phyloP scores from a whole-genome alignment of 2,888 invertebrate species.

The Odontocerum albicorne region DNA sequence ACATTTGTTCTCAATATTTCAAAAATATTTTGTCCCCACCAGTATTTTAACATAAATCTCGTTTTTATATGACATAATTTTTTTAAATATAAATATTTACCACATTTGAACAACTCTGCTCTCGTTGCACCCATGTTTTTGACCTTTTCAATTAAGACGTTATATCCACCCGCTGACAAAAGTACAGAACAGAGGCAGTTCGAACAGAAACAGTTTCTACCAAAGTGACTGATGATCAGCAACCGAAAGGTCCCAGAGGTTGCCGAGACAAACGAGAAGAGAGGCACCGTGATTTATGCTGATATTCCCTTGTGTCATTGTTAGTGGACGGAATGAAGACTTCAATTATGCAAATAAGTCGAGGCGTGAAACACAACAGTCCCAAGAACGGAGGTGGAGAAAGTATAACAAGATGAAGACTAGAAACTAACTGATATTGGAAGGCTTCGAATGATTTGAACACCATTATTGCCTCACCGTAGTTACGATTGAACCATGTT shows the following conservation, averaged over 20 bases:
- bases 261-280: slow-evolving; percentile 15
- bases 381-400: background rate
- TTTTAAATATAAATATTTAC: too few species aligned
- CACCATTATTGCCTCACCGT: too few species aligned
- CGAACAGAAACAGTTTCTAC: background rate
- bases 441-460: too few species aligned
- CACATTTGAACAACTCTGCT: too few species aligned
- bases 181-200: slow-evolving; percentile 1
- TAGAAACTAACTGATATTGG: too few species aligned
- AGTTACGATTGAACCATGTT: too few species aligned
- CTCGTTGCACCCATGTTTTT: background rate
- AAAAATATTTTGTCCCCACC: too few species aligned
- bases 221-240: background rate
- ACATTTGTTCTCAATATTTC: too few species aligned
- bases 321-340: slow-evolving; percentile 27
- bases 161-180: slow-evolving; percentile 5
- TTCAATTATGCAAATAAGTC: slow-evolving; percentile 31
- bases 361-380: slow-evolving; percentile 2
- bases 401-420: background rate
- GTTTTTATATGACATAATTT: too few species aligned
- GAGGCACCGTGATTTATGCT: slow-evolving; percentile 29
- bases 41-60: too few species aligned
- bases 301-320: slow-evolving; percentile 30
- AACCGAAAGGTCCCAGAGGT: slow-evolving; percentile 11
- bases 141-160: slow-evolving; percentile 10